Conservation (phyloP, 2,113 vertebrate genomes). For the Solenodon paradoxus region DNA sequence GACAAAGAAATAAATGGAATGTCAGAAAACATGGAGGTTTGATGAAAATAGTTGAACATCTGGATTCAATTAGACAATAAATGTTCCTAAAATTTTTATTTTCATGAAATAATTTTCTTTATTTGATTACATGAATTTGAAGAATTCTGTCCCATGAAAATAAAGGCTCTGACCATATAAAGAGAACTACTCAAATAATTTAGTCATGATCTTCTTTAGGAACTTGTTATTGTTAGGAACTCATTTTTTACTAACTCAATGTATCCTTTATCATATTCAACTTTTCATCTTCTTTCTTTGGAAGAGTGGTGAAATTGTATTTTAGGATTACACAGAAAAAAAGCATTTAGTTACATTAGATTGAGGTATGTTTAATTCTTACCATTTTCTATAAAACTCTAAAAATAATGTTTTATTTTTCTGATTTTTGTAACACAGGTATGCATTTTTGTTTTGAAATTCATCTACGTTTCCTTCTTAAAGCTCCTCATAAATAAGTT, state of each 20-base stretch:
- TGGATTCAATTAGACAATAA: neutral
- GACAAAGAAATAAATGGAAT: neutral
- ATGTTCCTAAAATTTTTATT: neutral
- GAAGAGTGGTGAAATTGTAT: neutral
- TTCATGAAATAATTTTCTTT: neutral
- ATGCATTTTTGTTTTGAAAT: neutral
- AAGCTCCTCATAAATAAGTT: neutral
- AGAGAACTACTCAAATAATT: neutral
- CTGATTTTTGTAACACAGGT: neutral
- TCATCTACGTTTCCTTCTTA: neutral
- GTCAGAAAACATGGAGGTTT: neutral
- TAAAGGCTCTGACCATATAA: neutral
- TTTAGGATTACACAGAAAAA: neutral
- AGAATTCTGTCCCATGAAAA: neutral
- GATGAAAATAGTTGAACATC: neutral
- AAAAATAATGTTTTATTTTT: neutral
- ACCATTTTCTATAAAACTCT: neutral
- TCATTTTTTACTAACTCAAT: neutral
- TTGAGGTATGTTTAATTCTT: neutral
- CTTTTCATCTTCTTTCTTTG: neutral
- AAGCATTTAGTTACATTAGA: neutral
- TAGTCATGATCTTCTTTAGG: neutral
- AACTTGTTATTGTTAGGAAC: neutral
- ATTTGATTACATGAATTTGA: neutral
- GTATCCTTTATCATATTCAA: neutral